Conservation (phyloP, 2,113 vertebrate species). For the Nesogale talazaci region DNA sequence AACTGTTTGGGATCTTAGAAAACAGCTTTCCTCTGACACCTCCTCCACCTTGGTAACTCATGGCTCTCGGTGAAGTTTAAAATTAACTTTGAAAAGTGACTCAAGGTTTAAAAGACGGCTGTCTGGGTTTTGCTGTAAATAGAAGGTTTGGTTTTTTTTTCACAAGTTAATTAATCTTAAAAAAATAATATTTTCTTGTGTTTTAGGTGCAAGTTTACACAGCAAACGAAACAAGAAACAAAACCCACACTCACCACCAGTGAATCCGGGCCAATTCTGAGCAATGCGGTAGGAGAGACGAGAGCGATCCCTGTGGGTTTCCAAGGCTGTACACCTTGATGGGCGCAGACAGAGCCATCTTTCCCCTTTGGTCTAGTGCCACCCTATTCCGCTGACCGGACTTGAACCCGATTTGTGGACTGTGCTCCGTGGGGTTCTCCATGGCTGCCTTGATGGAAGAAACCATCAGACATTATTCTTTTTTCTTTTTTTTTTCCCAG, state of each 20-base stretch:
- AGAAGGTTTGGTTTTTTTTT: neutral
- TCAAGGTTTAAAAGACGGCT: neutral
- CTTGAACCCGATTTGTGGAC: neutral
- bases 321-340: too few species aligned
- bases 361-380: neutral
- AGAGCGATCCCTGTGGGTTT: too few species aligned
- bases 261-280: too few species aligned
- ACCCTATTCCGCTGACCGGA: neutral
- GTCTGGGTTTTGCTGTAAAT: neutral
- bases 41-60: neutral
- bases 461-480: neutral
- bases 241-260: too few species aligned
- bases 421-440: neutral
- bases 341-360: too few species aligned
- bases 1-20: slow-evolving; percentile 3
- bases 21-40: slow-evolving; percentile 28
- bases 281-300: too few species aligned
- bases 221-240: neutral
- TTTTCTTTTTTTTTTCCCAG: too few species aligned
- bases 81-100: neutral
- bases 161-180: neutral
- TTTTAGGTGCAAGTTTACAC: neutral
- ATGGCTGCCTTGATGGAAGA: neutral
- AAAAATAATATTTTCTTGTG: neutral
- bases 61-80: neutral